Base-by-base conservation (phyloP, 2,888 invertebrate genomes). In the Coleophora flavipennella region DNA sequence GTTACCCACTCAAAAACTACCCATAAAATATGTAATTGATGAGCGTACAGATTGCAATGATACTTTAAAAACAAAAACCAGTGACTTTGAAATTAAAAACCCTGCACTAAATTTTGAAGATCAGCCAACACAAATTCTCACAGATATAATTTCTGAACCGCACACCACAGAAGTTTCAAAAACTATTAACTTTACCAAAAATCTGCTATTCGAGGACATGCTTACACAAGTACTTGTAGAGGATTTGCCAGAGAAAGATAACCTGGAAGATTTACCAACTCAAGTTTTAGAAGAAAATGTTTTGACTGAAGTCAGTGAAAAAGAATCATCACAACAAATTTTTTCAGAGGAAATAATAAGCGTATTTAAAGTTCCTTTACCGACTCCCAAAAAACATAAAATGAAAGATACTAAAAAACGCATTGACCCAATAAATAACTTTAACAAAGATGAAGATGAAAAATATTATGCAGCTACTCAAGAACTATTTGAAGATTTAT, bases 391-490 rank as follows among this genome's bases (percentile, higher is more conserved):
- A 29, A 73, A 65, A 53, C 33, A 50, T 1, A 75, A 64, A 55
- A 67, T 53, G 46, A 75, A 67, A 51, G 59, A 66, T n/a, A 45
- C 49, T 12, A 40, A 49, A 10, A 54, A 51, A 55, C 36, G 41
- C 27, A 39, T 36, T 2, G 51, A 57, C 47, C 46, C 44, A 35
- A 57, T 39, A 35, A 37, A 10, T 34, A 13, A 31, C 39, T 29
- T 44, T 41, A 31, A 41, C 32, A 6, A 20, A 3, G 43, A 46
- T 1, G 49, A 50, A 8, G 59, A 67, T 33, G 57, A 66, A 13
- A 67, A 67, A 43, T 80, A 72, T 55, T 83, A 84, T 50, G 53
- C 57, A 29, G 59, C 62, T 7, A 84, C 83, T 7, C 83, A 84
- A 61, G 78, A 83, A 13, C 52, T 84, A 43, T 53, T 59, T 10